Percentiles rank a stretch among this genome's conserved stretches.
Conservation (phyloP, 2,888 invertebrate species). For the Rotaria magnacalcarata region DNA sequence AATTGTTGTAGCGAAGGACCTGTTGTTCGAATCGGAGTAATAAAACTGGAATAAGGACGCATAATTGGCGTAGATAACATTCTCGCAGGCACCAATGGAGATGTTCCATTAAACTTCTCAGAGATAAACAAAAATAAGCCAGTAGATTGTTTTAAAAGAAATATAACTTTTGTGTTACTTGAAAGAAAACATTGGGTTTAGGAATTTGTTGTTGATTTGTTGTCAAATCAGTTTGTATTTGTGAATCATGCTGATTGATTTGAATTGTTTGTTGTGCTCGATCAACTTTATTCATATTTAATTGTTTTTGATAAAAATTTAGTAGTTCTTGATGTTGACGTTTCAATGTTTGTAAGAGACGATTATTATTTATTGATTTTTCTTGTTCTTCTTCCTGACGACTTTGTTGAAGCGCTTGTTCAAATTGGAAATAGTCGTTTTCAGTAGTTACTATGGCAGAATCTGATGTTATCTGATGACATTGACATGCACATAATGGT, state of each 20-base stretch:
- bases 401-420: background rate
- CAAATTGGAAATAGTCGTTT: background rate
- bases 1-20: background rate
- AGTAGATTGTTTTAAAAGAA: too few species aligned
- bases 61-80: background rate
- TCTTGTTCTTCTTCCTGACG: background rate
- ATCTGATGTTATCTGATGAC: background rate
- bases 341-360: background rate
- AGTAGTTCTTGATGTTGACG: background rate
- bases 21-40: background rate
- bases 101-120: background rate
- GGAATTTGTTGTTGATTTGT: too few species aligned
- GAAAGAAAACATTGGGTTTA: too few species aligned
- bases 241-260: background rate
- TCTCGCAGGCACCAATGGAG: background rate
- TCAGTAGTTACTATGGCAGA: background rate
- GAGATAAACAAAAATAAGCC: background rate
- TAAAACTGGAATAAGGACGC: background rate
- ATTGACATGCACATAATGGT: background rate
- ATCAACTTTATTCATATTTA: background rate
- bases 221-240: background rate
- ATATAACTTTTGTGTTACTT: too few species aligned
- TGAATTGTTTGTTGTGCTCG: slow-evolving; percentile 10
- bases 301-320: background rate
- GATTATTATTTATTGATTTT: background rate